A percentile compares a stretch with the other conserved stretches of the same genome.
phyloP scores from a whole-genome alignment of 92 coral and sea anemone species.

The Pocillopora grandis region DNA sequence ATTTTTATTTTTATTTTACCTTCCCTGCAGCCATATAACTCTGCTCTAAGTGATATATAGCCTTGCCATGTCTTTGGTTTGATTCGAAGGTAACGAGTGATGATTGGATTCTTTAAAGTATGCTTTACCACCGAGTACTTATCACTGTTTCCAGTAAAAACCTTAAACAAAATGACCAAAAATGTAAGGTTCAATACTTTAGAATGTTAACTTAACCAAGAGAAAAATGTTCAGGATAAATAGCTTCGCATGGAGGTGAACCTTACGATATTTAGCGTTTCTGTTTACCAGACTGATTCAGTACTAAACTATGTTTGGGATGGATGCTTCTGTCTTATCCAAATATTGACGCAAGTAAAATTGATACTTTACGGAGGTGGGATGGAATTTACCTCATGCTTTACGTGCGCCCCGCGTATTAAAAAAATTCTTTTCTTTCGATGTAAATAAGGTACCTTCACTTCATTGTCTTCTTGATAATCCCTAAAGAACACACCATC shows the following conservation, averaged over 20 bases:
- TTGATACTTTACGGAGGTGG: too few relatives aligned
- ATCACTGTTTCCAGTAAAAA: constrained; percentile 12
- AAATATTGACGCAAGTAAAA: too few relatives aligned
- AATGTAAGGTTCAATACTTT: too few relatives aligned
- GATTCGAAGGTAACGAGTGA: constrained; percentile 24
- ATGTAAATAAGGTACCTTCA: neutral
- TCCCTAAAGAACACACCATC: constrained; percentile 29
- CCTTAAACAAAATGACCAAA: neutral
- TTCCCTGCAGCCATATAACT: constrained; percentile 34
- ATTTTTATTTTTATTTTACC: neutral
- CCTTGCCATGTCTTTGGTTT: constrained; percentile 19
- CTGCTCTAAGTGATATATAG: constrained; percentile 33
- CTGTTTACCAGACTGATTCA: too few relatives aligned
- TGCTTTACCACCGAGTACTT: constrained; percentile 28
- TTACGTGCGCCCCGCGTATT: too few relatives aligned
- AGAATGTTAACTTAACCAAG: too few relatives aligned
- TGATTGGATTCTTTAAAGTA: constrained; percentile 20
- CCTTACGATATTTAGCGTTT: too few relatives aligned
- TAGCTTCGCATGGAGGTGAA: too few relatives aligned
- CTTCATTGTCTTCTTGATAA: constrained; percentile 5
- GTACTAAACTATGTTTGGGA: too few relatives aligned
- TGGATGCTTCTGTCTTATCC: too few relatives aligned
- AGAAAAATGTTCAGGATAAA: too few relatives aligned
- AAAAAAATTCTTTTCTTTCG: neutral
- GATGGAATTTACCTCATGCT: too few relatives aligned